phyloP scores from a whole-genome alignment of 2,888 invertebrate species.

The Globia sparganii region DNA sequence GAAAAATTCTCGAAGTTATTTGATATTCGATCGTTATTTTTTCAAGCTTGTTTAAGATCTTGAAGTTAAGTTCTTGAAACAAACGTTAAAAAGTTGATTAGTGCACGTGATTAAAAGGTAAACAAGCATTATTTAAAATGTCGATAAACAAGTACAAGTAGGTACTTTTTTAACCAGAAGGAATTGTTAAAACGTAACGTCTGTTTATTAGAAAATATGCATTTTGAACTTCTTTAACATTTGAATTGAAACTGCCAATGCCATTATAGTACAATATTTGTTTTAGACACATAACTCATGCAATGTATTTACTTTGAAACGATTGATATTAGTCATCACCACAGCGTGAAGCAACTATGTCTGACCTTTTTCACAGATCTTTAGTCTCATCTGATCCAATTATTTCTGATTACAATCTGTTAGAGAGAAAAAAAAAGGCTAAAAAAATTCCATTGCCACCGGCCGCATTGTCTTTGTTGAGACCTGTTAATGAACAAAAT shows the following conservation, averaged over 20 bases:
- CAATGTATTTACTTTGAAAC: not conserved
- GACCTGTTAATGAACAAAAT: no score
- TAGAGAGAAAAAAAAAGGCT: no score
- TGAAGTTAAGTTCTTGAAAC: not conserved
- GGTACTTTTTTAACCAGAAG: no score
- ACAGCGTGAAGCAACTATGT: no score
- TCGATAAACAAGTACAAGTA: not conserved
- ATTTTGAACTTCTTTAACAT: no score
- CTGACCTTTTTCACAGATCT: no score
- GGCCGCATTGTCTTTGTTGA: no score
- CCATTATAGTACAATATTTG: not conserved
- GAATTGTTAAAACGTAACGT: not conserved
- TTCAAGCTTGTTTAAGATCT: not conserved
- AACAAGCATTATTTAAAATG: not conserved
- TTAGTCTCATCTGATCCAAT: no score
- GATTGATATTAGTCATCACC: no score
- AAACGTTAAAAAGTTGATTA: no score
- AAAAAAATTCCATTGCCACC: no score
- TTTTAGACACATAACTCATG: not conserved
- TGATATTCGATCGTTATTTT: not conserved
- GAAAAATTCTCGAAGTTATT: not conserved
- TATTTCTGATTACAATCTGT: no score
- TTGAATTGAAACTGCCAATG: not conserved
- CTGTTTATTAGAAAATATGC: not conserved
- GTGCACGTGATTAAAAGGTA: not conserved